These are phyloP conservation scores for Pedionomus torquatus DNA, from an alignment of 2,113 vertebrate genomes.

Conservation along the genomic window DNA sequence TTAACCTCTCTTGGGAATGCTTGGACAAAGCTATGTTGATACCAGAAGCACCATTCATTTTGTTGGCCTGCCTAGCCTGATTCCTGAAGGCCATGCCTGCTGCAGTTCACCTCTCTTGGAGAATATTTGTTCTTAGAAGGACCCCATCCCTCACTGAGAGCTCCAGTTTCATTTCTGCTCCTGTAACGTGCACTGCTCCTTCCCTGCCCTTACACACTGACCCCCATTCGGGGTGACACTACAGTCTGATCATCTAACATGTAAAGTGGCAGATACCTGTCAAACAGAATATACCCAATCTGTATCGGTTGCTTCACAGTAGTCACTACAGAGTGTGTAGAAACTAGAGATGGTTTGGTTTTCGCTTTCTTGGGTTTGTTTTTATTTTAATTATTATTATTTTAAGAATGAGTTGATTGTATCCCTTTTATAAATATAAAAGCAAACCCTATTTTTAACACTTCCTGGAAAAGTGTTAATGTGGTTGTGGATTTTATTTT, in stretches of 20 bases:
- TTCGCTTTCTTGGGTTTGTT: conserved; percentile 27
- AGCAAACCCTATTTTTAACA: conserved; percentile 76
- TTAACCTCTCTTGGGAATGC: conserved; percentile 84
- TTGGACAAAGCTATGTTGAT: conserved; percentile 86
- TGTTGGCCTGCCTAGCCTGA: conserved; percentile 82
- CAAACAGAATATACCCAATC: conserved; percentile 74
- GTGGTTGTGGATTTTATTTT: conserved; percentile 75
- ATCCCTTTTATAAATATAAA: conserved; percentile 77
- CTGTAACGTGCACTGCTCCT: conserved; percentile 61
- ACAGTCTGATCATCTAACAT: conserved; percentile 78
- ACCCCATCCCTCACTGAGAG: conserved; percentile 62
- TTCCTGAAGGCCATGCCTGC: conserved; percentile 68
- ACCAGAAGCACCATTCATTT: conserved; percentile 80
- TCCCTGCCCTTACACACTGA: conserved; percentile 66
- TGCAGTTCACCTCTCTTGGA: conserved; percentile 63
- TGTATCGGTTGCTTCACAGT: conserved; percentile 74
- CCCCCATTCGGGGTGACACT: conserved; percentile 71
- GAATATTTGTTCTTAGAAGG: conserved; percentile 75
- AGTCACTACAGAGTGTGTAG: conserved; percentile 75
- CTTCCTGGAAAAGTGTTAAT: conserved; percentile 69
- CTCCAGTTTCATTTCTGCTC: conserved; percentile 74
- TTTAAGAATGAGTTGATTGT: conserved; percentile 75
- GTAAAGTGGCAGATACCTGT: conserved; percentile 77
- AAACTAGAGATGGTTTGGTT: conserved; percentile 62
- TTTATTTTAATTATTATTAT: conserved; percentile 56